A percentile compares a stretch with the other conserved stretches of the same genome.
These are phyloP conservation scores for Cyaniris semiargus DNA, from an alignment of 2,888 invertebrate species.

Conservation along the genomic window DNA sequence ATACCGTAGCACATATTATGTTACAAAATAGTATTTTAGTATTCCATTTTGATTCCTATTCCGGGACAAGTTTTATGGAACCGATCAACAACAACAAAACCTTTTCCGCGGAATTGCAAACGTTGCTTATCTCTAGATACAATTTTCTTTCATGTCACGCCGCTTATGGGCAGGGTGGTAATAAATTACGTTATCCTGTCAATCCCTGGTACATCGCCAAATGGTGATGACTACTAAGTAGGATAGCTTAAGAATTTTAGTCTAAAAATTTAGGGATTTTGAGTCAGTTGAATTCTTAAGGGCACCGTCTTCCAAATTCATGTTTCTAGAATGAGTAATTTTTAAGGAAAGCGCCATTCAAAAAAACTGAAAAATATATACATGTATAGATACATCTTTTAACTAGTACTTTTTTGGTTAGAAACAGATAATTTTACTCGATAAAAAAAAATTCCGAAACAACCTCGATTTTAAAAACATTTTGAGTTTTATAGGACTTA, in stretches of 20 bases:
- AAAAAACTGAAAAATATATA: no score
- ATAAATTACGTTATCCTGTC: neutral
- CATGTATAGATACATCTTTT: no score
- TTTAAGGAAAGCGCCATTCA: no score
- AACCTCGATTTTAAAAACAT: no score
- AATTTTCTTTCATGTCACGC: slow-evolving; percentile 2
- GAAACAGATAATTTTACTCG: no score
- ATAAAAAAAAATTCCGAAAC: no score
- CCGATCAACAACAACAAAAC: neutral
- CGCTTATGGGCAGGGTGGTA: neutral
- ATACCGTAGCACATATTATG: neutral
- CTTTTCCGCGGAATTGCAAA: neutral
- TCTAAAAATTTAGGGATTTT: neutral
- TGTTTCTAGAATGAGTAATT: no score
- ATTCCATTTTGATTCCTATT: neutral
- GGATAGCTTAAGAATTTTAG: neutral
- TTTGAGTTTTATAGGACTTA: no score
- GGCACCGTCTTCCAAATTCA: no score
- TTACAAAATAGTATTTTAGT: slow-evolving; percentile 43
- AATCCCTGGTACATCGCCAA: neutral
- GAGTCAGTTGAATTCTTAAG: no score
- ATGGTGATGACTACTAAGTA: neutral
- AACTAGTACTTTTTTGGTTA: no score
- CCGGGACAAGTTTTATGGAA: neutral
- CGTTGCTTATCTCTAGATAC: neutral